Base-by-base conservation (phyloP, 2,797 vertebrate species). In the Glyptemys insculpta region DNA sequence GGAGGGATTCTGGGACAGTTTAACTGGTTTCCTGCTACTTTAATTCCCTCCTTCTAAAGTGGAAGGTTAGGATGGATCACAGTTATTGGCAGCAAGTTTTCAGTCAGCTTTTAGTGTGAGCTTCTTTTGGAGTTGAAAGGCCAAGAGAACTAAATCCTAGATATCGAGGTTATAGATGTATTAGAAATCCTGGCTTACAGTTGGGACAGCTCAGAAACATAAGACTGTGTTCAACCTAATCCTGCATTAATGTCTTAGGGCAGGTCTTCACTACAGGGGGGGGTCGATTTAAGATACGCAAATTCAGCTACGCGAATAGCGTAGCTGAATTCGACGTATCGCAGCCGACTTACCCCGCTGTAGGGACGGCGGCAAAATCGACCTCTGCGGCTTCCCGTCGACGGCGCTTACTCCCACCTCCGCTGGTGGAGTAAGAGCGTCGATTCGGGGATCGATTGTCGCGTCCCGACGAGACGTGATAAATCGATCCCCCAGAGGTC, bases 31-130 rank as follows among this genome's bases (percentile, higher is more conserved):
- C 9, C 34, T 25, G 25, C n/a, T 81, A 2, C 81, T 92, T 85
- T 85, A 84, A 91, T 94, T 56, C 68, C 52, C 86, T 62, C 27
- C 31, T 12, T 83, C 18, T 7, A 86, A 14, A 15, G 54, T 18
- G 8, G 10, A 68, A 91, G 57, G 53, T 86, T 90, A 56, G 56
- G 82, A 27, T 94, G 81, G 91, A 87, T 96, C 94, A 91, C 41
- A 81, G 57, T 82, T 95, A 80, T 85, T 85, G 23, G n/a, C 68
- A 47, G 53, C 68, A 86, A 56, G 44, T 34, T 56, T 81, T 54
- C 79, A 23, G 53, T 41, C 68, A 72, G 68, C 37, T 23, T 72
- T 41, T 41, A 72, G 68, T 12, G 37, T n/a, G n/a, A 54, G 79
- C 50, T 37, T 81, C 25, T 47, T 49, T 62, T 83, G 18, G 59